Evolutionary conservation across 2,888 invertebrate genomes (phyloP), one percentile per base, ranked within the genome.

Genomic region (Pyrochroa serraticornis): DNA sequence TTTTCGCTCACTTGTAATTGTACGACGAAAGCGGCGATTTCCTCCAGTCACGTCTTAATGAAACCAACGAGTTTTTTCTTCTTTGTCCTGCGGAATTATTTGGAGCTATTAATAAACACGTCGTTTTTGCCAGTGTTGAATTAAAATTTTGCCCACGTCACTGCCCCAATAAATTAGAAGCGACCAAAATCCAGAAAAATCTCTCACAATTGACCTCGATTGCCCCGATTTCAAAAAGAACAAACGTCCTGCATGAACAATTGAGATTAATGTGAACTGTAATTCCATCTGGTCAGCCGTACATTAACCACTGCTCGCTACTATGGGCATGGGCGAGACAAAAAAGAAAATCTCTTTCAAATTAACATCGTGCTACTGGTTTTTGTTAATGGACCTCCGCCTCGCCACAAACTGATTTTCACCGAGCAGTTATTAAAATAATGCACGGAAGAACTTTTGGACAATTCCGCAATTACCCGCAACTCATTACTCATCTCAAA

Each of bases 331-430:
- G 3, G 32, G 49, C 45, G 39, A 52, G 58, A 63, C 62, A 67
- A 66, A 72, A 73, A 71, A 70, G 66, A 72, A 60, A 73, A 73
- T 72, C 71, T 73, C 71, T 71, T 74, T 74, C 72, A 68, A 74
- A 74, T 75, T 75, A 75, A 74, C 73, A 73, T 71, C 69, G 71
- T 69, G 74, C 75, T 75, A 75, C 75, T 75, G 75, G 75, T 75
- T 75, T 75, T 74, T 74, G 72, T 74, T 73, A 73, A 74, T 74
- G 72, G 70, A 66, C 54, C 56, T 64, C 62, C 59, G 65, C 67
- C 47, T 42, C 65, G 64, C 70, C 71, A 70, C 66, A 71, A 70
- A 71, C 73, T 72, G 66, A 71, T 69, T 72, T 72, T 70, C 70
- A 65, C 66, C 63, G n/a, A n/a, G 64, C 59, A 59, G 67, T 69